phyloP scores from a whole-genome alignment of 2,797 vertebrate genomes.

The Botia almorhae region DNA sequence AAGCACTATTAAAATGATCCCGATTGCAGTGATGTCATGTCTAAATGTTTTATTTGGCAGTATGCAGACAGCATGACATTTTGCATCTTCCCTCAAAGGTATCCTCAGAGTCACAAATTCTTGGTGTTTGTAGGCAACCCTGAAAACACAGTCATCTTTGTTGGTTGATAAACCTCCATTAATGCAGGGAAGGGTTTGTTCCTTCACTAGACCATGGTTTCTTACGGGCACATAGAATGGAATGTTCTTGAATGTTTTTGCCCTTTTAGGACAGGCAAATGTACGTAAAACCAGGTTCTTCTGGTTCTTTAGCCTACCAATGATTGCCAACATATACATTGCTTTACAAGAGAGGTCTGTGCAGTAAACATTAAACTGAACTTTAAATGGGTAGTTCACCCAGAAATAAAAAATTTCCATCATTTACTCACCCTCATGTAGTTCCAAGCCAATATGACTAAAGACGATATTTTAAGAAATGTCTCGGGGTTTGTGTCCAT shows the following conservation, averaged over 20 bases:
- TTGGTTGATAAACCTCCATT: slow-evolving; percentile 66
- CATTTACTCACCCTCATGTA: too few species aligned
- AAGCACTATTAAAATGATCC: slow-evolving; percentile 16
- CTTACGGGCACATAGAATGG: not conserved
- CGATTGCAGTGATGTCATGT: slow-evolving; percentile 19
- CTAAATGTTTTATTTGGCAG: slow-evolving; percentile 10
- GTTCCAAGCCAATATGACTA: too few species aligned
- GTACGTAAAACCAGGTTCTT: too few species aligned
- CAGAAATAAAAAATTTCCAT: too few species aligned
- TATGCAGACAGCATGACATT: not conserved
- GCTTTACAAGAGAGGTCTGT: not conserved
- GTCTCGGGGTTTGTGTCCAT: not conserved
- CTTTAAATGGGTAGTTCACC: too few species aligned
- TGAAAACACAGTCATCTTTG: slow-evolving; percentile 71
- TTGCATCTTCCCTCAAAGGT: slow-evolving; percentile 28
- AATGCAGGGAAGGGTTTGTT: slow-evolving; percentile 57
- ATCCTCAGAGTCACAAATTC: slow-evolving; percentile 58
- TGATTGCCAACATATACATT: too few species aligned
- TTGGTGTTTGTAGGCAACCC: slow-evolving; percentile 54
- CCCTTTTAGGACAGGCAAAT: not conserved
- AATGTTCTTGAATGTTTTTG: not conserved
- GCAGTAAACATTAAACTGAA: too few species aligned
- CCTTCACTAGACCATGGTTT: slow-evolving; percentile 30
- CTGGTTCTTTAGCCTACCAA: too few species aligned
- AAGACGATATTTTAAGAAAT: not conserved